Base-by-base conservation (phyloP, 2,797 vertebrate species). In the Clamator glandarius region DNA sequence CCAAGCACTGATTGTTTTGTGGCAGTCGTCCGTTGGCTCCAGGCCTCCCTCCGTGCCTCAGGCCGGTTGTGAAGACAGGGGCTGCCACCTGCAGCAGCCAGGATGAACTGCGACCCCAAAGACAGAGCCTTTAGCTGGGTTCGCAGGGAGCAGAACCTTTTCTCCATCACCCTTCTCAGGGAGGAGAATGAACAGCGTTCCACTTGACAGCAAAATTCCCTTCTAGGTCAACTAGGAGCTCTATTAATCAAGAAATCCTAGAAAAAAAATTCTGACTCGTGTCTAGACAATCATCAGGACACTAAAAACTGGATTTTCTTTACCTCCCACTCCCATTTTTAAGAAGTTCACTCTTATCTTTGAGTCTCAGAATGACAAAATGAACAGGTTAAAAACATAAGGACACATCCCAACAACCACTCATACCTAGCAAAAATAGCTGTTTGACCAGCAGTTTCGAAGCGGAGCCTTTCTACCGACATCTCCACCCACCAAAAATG, bases 71-170 rank as follows among this genome's bases (percentile, higher is more conserved):
- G 21, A 24, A 61, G 84, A 21, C 9, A 12, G 41, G 2, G 84
- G 69, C 77, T 57, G 93, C 94, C 90, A 54, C 81, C 93, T 84
- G 67, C 88, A 96, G 94, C 86, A 66, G 33, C 63, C 8, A 17
- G 41, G 61, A 48, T 2, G 29, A 92, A 88, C 57, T 89, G 3
- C 90, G 39, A 24, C 50, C 73, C 24, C 14, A 33, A 39, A 28
- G 24, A 73, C 31, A 6, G 46, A 81, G 72, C 62, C 28, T 25
- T 11, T 15, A 26, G 42, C 21, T 14, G 26, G 3, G 44, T 67
- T 28, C 17, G 7, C 23, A 20, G 42, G 31, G 18, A 57, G 35
- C n/a, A 39, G 63, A 50, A 66, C 28, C 20, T 12, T 55, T 39
- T 12, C 24, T 11, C 20, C 1, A 1, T 9, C 51, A 20, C 5